Evolutionary conservation across 1,140 invertebrate genomes (phyloP), one percentile per base, ranked within the genome.

Genomic region (Drosophila punjabiensis): DNA sequence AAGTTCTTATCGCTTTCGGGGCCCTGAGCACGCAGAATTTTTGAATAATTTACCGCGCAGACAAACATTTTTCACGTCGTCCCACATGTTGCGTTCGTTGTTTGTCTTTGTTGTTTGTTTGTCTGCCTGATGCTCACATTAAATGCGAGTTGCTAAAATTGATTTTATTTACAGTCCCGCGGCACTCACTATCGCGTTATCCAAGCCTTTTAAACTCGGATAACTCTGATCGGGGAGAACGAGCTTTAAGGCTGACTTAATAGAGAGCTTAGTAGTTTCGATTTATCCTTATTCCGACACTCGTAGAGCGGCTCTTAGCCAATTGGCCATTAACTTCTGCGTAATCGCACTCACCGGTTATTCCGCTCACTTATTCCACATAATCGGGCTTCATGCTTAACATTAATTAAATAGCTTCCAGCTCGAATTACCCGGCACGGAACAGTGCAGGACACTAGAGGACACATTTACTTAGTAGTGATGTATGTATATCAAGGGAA

Each of bases 371-470:
- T 63, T 58, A 64, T 69, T 78, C 41, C 48, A 35, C 50, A 45
- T 80, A 84, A 75, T 89, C 85, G 60, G 37, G 66, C 53, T 62
- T 84, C 81, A 78, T 81, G 47, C 77, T 71, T 56, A 45, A 61
- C 85, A 87, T 81, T 89, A 87, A 87, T 87, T 89, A 84, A 89
- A 68, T 69, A 70, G 62, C 70, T 53, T 64, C 45, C 32, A 61
- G 37, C 20, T 67, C 32, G 28, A 33, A 71, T 55, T 78, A 43
- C 62, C 48, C 28, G 10, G 41, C 16, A 52, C 20, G 65, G 48
- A 64, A 64, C 33, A 60, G 30, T 10, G 18, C 63, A 43, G 63
- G 56, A 66, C 8, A 63, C 37, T 16, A 2, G 5, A 35, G 30
- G 39, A 59, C 16, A 16, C 14, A 8, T 56, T 7, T 13, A 33